phyloP scores from a whole-genome alignment of 2,113 vertebrate genomes.

The Manacus vitellinus region DNA sequence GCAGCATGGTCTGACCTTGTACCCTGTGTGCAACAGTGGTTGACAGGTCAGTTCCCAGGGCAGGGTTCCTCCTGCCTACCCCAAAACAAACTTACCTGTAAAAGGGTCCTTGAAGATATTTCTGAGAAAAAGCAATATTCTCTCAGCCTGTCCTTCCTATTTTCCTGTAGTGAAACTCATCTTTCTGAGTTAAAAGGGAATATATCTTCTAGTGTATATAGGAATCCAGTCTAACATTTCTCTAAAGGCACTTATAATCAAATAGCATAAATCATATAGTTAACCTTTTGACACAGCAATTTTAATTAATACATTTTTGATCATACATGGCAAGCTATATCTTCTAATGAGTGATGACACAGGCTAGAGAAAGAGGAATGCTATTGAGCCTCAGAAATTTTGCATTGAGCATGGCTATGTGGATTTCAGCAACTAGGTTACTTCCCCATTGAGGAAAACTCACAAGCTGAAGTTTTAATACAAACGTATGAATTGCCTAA shows the following conservation, averaged over 20 bases:
- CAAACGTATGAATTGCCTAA: neutral
- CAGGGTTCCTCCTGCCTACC: neutral
- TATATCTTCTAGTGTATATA: slow-evolving; percentile 26
- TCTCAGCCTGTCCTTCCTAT: neutral
- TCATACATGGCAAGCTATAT: slow-evolving; percentile 11
- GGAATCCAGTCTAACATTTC: slow-evolving; percentile 4
- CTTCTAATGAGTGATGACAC: neutral
- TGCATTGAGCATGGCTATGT: neutral
- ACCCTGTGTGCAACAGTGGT: neutral
- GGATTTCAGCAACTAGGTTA: neutral
- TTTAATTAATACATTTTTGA: slow-evolving; percentile 71
- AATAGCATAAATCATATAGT: slow-evolving; percentile 54
- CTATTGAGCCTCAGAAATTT: neutral
- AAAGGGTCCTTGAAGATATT: neutral
- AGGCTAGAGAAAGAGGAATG: neutral
- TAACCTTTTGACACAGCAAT: slow-evolving; percentile 51
- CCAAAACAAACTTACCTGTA: neutral
- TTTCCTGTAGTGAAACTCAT: neutral
- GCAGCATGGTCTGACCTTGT: neutral
- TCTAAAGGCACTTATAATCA: slow-evolving; percentile 40
- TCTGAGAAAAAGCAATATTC: neutral
- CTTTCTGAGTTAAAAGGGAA: slow-evolving; percentile 34
- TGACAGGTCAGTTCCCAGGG: neutral
- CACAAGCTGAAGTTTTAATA: neutral
- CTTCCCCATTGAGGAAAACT: neutral